A percentile compares a stretch with the other conserved stretches of the same genome.
Evolutionary conservation across 2,113 vertebrate species (phyloP).

Genomic region (Chinchilla lanigera): DNA sequence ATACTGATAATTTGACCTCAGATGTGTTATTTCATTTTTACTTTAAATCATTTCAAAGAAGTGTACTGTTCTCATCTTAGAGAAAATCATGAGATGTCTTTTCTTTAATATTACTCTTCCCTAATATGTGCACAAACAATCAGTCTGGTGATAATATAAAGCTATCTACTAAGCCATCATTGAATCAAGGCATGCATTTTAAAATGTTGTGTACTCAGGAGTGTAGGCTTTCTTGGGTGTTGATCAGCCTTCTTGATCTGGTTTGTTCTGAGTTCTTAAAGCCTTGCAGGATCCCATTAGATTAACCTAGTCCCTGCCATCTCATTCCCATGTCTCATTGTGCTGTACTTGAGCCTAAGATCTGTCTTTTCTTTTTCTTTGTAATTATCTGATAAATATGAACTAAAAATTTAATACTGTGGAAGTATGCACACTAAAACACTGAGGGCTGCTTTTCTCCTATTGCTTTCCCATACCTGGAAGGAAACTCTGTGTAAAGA

Average conservation of each 20-base stretch:
- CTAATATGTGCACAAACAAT: neutral
- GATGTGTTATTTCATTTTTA: conserved; percentile 32
- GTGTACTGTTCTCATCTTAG: neutral
- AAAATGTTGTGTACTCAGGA: neutral
- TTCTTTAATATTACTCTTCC: conserved; percentile 1
- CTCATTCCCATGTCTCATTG: neutral
- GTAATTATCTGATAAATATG: neutral
- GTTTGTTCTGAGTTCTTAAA: neutral
- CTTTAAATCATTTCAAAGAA: conserved; percentile 55
- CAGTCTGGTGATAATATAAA: neutral
- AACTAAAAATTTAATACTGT: neutral
- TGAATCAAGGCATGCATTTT: neutral
- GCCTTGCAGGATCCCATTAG: neutral
- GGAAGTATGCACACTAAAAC: neutral
- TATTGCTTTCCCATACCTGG: no score
- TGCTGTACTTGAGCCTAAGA: neutral
- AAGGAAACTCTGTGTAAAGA: neutral
- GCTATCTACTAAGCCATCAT: neutral
- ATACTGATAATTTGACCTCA: conserved; percentile 56
- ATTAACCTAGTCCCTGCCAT: neutral
- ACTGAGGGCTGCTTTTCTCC: neutral
- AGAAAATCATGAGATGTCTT: neutral
- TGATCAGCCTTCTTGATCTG: neutral
- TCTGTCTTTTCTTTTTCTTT: neutral
- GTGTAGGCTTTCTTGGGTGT: neutral